Conservation (phyloP, 2,888 invertebrate genomes). For the Catotricha subobsoleta region DNA sequence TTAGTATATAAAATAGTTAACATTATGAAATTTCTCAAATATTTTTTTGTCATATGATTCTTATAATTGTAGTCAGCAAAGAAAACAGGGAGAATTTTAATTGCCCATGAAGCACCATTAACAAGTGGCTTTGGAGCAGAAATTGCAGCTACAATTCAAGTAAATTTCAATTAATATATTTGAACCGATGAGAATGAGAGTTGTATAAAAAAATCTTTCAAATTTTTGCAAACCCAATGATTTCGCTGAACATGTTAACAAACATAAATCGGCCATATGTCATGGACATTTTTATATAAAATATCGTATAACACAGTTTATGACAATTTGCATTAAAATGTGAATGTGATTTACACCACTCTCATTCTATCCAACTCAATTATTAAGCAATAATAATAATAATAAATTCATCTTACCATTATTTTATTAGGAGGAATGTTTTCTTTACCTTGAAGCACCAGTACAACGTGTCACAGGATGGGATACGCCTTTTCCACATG, state of each 20-base stretch:
- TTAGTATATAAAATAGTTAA: slow-evolving; percentile 29
- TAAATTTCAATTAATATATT: not conserved
- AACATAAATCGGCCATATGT: too few relatives aligned
- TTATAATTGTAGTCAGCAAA: slow-evolving; percentile 61
- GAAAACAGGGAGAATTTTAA: slow-evolving; percentile 80
- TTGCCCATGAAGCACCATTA: slow-evolving; percentile 92
- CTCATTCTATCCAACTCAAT: too few relatives aligned
- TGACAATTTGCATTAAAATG: too few relatives aligned
- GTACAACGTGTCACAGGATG: slow-evolving; percentile 78
- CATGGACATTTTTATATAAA: not conserved
- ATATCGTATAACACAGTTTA: not conserved
- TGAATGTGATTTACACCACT: too few relatives aligned
- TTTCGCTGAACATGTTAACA: too few relatives aligned
- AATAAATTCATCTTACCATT: slow-evolving; percentile 40
- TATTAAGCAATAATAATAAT: not conserved
- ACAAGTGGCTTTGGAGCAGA: slow-evolving; percentile 94
- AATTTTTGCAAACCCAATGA: too few relatives aligned
- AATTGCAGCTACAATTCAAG: slow-evolving; percentile 78
- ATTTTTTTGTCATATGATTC: not conserved
- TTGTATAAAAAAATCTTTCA: not conserved
- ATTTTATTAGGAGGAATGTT: slow-evolving; percentile 55
- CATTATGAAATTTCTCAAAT: not conserved
- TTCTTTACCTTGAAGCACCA: slow-evolving; percentile 87
- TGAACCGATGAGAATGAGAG: too few relatives aligned
- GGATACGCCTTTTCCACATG: slow-evolving; percentile 95